A percentile compares a stretch with the other conserved stretches of the same genome.
Conservation (phyloP, 2,797 vertebrate species). For the Loriculus beryllinus region DNA sequence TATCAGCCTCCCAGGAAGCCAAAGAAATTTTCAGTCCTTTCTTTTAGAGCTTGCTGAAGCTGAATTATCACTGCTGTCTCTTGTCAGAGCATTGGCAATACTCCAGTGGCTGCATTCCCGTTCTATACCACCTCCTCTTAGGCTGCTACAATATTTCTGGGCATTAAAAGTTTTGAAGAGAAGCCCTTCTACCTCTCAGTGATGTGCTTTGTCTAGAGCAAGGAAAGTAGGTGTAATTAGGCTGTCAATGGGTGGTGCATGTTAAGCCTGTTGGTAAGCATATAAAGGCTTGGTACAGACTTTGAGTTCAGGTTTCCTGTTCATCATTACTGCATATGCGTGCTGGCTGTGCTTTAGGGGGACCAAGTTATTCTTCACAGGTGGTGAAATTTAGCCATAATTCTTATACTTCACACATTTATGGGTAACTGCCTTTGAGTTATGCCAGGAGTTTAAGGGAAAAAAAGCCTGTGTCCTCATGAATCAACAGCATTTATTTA, state of each 20-base stretch:
- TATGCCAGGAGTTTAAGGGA: background rate
- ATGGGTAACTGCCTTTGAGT: background rate
- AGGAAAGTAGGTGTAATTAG: background rate
- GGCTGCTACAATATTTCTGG: background rate
- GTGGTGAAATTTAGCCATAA: background rate
- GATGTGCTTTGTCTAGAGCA: background rate
- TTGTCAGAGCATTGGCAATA: background rate
- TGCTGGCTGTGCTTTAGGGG: background rate
- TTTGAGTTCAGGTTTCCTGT: background rate
- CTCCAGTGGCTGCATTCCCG: background rate
- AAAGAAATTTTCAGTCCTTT: background rate
- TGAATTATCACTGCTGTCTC: background rate
- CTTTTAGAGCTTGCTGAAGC: background rate
- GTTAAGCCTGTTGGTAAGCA: accelerated
- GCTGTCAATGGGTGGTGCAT: background rate
- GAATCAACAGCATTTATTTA: background rate
- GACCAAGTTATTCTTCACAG: background rate
- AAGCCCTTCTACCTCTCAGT: background rate
- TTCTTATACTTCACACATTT: background rate
- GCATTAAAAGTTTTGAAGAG: background rate
- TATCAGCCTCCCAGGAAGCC: background rate
- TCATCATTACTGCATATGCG: background rate
- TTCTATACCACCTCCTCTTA: background rate
- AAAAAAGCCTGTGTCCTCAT: background rate
- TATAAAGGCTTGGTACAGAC: background rate